phyloP scores from a whole-genome alignment of 2,113 vertebrate genomes.

The Pogona vitticeps region DNA sequence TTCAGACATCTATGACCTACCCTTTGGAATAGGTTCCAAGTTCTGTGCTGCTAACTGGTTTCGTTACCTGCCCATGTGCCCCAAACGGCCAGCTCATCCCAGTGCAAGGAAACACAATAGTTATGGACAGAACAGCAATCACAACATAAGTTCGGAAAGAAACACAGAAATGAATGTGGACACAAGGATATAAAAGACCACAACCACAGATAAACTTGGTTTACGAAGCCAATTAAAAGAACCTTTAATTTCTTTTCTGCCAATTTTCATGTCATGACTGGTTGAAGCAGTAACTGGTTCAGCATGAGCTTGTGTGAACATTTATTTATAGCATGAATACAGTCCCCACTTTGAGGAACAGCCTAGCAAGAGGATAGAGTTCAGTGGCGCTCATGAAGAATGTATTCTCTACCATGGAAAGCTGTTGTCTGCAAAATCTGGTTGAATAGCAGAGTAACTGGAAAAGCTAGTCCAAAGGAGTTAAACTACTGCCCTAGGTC shows the following conservation, averaged over 20 bases:
- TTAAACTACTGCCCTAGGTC: not conserved
- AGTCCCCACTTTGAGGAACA: not conserved
- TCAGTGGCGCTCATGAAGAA: not conserved
- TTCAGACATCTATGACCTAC: constrained; percentile 84
- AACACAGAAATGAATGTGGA: constrained; percentile 4
- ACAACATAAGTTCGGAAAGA: constrained; percentile 32
- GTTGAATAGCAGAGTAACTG: not conserved
- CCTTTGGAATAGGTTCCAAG: constrained; percentile 83
- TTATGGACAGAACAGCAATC: not conserved
- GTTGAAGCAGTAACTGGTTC: not conserved
- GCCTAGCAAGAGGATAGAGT: not conserved
- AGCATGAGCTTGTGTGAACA: not conserved
- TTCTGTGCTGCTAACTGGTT: constrained; percentile 76
- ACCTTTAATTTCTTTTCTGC: not conserved
- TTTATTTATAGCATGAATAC: constrained; percentile 18
- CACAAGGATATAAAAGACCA: constrained; percentile 62
- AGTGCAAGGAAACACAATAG: constrained; percentile 20
- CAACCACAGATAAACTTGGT: not conserved
- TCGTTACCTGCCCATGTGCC: constrained; percentile 84
- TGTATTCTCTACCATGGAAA: constrained; percentile 5
- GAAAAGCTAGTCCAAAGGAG: not conserved
- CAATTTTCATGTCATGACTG: not conserved
- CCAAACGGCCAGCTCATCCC: constrained; percentile 50
- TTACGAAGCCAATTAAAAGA: constrained; percentile 7
- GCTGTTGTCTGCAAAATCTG: not conserved